These are phyloP conservation scores for Cheirogaleus major DNA, from an alignment of 2,797 vertebrate species.

Conservation along the genomic window DNA sequence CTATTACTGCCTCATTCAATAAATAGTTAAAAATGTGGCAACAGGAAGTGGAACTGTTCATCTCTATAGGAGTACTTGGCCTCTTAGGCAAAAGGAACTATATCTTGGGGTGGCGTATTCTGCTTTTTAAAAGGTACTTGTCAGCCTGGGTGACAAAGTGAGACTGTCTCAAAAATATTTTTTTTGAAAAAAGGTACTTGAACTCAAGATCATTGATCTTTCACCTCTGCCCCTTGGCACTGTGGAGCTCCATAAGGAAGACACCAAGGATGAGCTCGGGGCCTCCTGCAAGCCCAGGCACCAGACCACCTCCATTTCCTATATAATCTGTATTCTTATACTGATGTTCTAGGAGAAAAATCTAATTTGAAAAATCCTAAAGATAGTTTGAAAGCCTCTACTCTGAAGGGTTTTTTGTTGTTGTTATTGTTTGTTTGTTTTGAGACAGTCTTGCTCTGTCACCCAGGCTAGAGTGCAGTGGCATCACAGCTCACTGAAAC, in stretches of 20 bases:
- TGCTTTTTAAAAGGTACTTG: not conserved
- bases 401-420: not conserved
- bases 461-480: too few species aligned
- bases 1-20: slow-evolving; percentile 86
- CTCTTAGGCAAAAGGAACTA: not conserved
- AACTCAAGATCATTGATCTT: not conserved
- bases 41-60: slow-evolving; percentile 58
- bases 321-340: not conserved
- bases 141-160: not conserved
- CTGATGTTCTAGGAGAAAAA: not conserved
- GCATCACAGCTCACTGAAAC: too few species aligned
- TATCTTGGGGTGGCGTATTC: not conserved
- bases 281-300: fast-evolving
- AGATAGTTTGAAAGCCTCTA: not conserved
- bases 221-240: fast-evolving
- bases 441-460: not conserved
- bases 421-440: not conserved
- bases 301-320: not conserved
- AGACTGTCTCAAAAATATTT: not conserved
- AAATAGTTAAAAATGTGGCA: slow-evolving; percentile 85
- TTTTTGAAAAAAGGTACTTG: not conserved
- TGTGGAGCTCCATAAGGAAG: not conserved
- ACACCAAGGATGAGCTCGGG: fast-evolving
- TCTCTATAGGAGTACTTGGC: slow-evolving; percentile 56
- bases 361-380: not conserved